Conservation (phyloP, 1,140 invertebrate species). For the Lucilia sericata region DNA sequence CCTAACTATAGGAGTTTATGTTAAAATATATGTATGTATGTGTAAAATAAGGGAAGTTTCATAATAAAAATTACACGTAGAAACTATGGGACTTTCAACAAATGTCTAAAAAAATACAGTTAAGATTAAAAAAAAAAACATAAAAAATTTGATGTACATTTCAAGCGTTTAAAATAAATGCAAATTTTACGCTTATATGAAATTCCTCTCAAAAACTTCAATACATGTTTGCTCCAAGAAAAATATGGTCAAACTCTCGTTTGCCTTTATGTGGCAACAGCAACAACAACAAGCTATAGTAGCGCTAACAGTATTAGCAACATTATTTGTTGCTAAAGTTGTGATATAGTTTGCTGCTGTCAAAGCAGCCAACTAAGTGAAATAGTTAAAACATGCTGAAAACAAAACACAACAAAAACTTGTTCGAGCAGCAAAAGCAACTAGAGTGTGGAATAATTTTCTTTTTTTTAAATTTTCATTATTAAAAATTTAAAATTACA, state of each 20-base stretch:
- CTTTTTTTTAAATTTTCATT: background rate
- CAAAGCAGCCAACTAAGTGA: conserved; percentile 19
- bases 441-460: too few relatives aligned
- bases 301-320: background rate
- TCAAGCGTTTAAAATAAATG: too few relatives aligned
- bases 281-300: background rate
- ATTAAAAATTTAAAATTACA: conserved; percentile 25
- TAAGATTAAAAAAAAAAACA: too few relatives aligned
- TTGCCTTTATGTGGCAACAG: background rate
- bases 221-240: background rate
- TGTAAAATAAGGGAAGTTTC: background rate
- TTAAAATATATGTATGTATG: background rate
- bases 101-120: too few relatives aligned
- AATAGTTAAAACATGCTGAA: background rate
- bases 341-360: conserved; percentile 12
- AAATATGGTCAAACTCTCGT: background rate
- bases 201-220: too few relatives aligned
- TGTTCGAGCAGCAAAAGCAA: too few relatives aligned
- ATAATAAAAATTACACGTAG: background rate
- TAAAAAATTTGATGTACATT: too few relatives aligned
- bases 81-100: too few relatives aligned
- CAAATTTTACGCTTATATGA: too few relatives aligned
- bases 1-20: background rate
- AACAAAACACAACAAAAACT: background rate
- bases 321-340: background rate